Base-by-base conservation (phyloP, 30 jellyfish, hydroid and myxozoan genomes). In the Cassiopea andromeda region DNA sequence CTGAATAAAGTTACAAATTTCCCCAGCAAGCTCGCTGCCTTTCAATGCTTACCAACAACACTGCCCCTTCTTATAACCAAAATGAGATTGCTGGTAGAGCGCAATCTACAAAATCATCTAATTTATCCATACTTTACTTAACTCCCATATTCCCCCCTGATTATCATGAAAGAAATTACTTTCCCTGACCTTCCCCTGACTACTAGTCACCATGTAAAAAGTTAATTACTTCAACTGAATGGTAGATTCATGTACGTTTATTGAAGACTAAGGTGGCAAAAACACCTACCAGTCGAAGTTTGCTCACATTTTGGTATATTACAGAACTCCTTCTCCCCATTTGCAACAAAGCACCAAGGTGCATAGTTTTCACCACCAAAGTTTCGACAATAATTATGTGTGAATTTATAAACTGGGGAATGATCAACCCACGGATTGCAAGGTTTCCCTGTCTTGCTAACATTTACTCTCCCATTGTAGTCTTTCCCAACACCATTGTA, bases 281-380 rank as follows among this genome's bases (percentile, higher is more conserved):
- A 58, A 7, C 7, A 4, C 76, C 38, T 78, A 87, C 94, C 87
- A 7, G 60, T 60, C 1, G 58, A 54, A 14, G 83, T 49, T 75
- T 61, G 60, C 58, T 73, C 73, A 73, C 94, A 91, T 71, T 70
- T 78, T 4, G 90, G 89, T 50, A 91, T 83, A 1, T 64, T 47
- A 69, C 97, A 91, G 59, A 84, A 74, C 74, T 94, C 96, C 75
- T 90, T 90, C 69, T 83, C 58, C 13, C 95, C 94, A 48, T 78
- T 45, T 2, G 72, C 92, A 64, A 86, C 97, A 71, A 84, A 94
- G 72, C 98, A 94, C 98, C 98, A 94, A 7, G 98, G 98, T 1
- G 97, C 80, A 80, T 17, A 43, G 77, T 72, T 87, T 44, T 91
- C 93, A 44, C 96, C 98, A 57, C 97, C 97, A 76, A 88, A 94